Evolutionary conservation across 2,888 invertebrate species (phyloP).

Genomic region (Thelaira solivaga): DNA sequence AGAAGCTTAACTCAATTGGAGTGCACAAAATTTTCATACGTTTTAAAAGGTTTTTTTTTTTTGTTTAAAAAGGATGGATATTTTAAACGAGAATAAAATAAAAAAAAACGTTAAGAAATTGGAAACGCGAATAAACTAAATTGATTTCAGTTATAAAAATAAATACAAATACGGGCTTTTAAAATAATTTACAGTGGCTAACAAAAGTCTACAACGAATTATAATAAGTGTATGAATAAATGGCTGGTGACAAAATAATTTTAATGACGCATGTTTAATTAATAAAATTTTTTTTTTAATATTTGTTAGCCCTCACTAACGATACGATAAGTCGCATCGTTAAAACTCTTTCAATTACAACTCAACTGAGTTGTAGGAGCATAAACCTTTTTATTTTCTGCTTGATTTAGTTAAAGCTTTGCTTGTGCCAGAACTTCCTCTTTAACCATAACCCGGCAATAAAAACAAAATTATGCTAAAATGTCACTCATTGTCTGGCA

Average conservation of each 20-base stretch:
- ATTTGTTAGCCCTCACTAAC: no score
- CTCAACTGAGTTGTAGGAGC: no score
- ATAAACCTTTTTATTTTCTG: not conserved
- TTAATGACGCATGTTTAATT: no score
- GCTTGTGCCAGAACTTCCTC: not conserved
- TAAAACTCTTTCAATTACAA: no score
- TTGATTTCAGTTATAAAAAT: conserved; percentile 34
- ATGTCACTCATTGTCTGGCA: conserved; percentile 39
- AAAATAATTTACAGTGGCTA: no score
- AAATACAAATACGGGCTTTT: not conserved
- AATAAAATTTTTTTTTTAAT: no score
- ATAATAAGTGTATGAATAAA: no score
- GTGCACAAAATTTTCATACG: conserved; percentile 6
- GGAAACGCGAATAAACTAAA: conserved; percentile 42
- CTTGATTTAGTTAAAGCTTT: not conserved
- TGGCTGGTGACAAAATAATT: no score
- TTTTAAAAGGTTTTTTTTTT: no score
- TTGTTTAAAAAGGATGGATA: not conserved
- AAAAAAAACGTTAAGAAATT: no score
- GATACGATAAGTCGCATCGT: no score
- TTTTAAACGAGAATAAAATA: not conserved
- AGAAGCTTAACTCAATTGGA: conserved; percentile 39
- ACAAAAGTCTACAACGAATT: no score
- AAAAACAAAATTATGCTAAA: conserved; percentile 40
- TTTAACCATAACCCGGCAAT: not conserved